Evolutionary conservation across 2,888 invertebrate species (phyloP).

Genomic region (Cepaea hortensis): DNA sequence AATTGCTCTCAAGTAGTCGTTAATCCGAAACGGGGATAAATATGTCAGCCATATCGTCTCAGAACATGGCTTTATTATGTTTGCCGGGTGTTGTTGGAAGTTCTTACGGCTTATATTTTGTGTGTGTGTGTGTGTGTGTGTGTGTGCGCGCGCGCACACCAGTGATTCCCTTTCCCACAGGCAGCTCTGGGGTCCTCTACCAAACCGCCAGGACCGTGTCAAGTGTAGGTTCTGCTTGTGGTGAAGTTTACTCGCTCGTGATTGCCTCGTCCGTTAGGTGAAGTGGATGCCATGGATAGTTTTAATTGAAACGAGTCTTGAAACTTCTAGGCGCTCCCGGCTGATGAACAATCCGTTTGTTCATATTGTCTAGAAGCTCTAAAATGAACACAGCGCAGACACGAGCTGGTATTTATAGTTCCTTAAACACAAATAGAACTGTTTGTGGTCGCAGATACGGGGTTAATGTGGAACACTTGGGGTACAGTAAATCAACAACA

Average conservation of each 20-base stretch:
- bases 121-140: not conserved
- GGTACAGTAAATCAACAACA: not conserved
- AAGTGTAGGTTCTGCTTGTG: not conserved
- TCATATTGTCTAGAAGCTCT: not conserved
- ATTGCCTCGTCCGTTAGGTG: not conserved
- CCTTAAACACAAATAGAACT: conserved; percentile 3
- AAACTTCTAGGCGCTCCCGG: not conserved
- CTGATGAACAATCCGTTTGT: not conserved
- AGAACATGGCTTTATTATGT: conserved; percentile 30
- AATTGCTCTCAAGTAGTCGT: conserved; percentile 43
- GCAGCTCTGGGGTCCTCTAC: not conserved
- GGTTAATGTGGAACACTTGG: not conserved
- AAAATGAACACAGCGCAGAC: not conserved
- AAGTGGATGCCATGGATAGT: not conserved
- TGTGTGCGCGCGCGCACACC: too few relatives aligned
- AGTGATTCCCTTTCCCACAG: not conserved
- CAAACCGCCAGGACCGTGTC: not conserved
- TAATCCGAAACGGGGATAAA: conserved; percentile 34
- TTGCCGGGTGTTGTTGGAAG: not conserved
- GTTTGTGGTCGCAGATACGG: not conserved
- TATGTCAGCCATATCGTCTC: conserved; percentile 12
- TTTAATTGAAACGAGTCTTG: not conserved
- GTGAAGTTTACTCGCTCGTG: not conserved
- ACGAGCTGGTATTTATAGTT: conserved; percentile 11
- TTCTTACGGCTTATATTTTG: not conserved